These are phyloP conservation scores for Seriola dumerili DNA, from an alignment of 2,113 vertebrate genomes.

Conservation along the genomic window DNA sequence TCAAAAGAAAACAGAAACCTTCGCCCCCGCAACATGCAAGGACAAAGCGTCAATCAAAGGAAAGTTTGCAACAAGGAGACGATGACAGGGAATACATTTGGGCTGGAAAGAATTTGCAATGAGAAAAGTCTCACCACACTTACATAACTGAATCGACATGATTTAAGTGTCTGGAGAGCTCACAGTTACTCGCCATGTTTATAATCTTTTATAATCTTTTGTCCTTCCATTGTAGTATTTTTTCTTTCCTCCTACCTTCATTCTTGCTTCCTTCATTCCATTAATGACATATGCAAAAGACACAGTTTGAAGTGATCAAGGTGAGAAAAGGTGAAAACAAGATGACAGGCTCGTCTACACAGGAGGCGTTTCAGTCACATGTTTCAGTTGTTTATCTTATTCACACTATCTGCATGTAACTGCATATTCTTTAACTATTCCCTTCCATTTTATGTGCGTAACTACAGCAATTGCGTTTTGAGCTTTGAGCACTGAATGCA, in stretches of 20 bases:
- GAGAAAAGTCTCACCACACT: slow-evolving; percentile 42
- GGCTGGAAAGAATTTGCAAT: slow-evolving; percentile 51
- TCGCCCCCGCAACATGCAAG: slow-evolving; percentile 43
- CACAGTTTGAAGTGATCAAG: not conserved
- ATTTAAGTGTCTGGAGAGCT: slow-evolving; percentile 48
- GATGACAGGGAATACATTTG: slow-evolving; percentile 46
- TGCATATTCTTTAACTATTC: slow-evolving; percentile 10
- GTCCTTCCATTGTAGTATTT: not conserved
- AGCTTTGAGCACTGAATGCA: not conserved
- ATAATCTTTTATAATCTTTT: slow-evolving; percentile 21
- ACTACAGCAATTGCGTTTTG: not conserved
- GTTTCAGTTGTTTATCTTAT: too few relatives aligned
- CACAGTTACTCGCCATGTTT: not conserved
- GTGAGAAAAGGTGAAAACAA: not conserved
- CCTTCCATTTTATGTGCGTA: not conserved
- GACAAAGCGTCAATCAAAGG: slow-evolving; percentile 60
- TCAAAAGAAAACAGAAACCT: slow-evolving; percentile 69
- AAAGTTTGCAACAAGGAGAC: slow-evolving; percentile 38
- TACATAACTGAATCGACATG: slow-evolving; percentile 41
- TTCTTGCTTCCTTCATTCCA: not conserved
- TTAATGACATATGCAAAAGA: too few relatives aligned
- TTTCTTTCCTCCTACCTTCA: not conserved
- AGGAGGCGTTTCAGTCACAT: not conserved
- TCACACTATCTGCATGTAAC: not conserved
- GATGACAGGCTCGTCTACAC: not conserved